Percentiles rank a stretch among this genome's conserved stretches.
These are phyloP conservation scores for Orthonevra nobilis DNA, from an alignment of 2,888 invertebrate species.

Conservation along the genomic window DNA sequence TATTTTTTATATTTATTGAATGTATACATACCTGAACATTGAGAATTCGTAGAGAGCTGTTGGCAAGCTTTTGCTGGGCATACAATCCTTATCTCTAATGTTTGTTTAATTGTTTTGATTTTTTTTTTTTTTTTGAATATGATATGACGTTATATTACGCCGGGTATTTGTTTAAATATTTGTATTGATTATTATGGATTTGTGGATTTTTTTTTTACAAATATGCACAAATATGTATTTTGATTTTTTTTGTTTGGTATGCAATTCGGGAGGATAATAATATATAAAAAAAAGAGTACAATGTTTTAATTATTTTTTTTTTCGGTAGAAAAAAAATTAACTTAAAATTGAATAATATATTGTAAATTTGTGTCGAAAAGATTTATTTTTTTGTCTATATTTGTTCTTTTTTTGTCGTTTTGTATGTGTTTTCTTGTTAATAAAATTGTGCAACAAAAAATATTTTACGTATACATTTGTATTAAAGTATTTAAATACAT, in stretches of 20 bases:
- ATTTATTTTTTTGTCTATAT: conserved; percentile 14
- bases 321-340: conserved; percentile 24
- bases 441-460: conserved; percentile 18
- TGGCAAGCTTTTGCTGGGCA: conserved; percentile 89
- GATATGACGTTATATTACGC: conserved; percentile 32
- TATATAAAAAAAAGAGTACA: conserved; percentile 54
- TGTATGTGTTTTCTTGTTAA: conserved; percentile 1
- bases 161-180: conserved; percentile 34
- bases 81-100: conserved; percentile 87
- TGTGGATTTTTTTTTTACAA: conserved; percentile 34
- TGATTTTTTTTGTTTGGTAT: conserved; percentile 51
- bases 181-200: conserved; percentile 33
- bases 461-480: background rate
- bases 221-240: conserved; percentile 48
- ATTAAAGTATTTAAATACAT: background rate
- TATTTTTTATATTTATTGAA: background rate
- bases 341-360: too few relatives aligned
- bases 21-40: conserved; percentile 85
- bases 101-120: conserved; percentile 30
- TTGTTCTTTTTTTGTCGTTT: conserved; percentile 3
- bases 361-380: conserved; percentile 1
- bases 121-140: conserved; percentile 30
- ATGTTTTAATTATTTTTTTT: conserved; percentile 35
- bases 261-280: conserved; percentile 56
- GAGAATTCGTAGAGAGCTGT: conserved; percentile 87